Base-by-base conservation (phyloP, 2,888 invertebrate genomes). In the Tiliacea citrago region DNA sequence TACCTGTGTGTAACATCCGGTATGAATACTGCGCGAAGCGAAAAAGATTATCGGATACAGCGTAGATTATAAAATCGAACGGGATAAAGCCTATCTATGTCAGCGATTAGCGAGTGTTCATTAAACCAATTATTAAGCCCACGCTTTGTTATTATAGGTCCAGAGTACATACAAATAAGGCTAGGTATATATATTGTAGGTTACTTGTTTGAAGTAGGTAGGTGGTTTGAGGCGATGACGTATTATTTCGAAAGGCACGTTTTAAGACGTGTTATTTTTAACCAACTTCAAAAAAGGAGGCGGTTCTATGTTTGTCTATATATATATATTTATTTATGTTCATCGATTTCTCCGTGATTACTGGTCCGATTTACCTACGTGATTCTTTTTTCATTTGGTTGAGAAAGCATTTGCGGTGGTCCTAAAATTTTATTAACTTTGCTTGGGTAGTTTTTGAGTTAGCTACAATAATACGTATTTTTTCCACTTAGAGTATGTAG, bases 11-110 rank as follows among this genome's bases (percentile, higher is more conserved):
- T 65, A 77, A n/a, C 35, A 35, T 63, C 70, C 61, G 51, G 53
- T 57, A 58, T 61, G 29, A 70, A 70, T 60, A 60, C 21, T 83
- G 83, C 80, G 84, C 83, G 35, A 55, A 86, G 87, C 85, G 86
- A 81, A 86, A 88, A 83, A 88, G 88, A 90, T 91, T 91, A 91
- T 88, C 86, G 87, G 79, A 76, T 68, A 77, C 58, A 55, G 86
- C 86, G 87, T 85, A 83, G 88, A 88, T 90, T 88, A 89, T 86
- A 81, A 85, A 83, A 83, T 75, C 74, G 75, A 79, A 83, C 79
- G 77, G 60, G 72, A 74, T 76, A 51, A 65, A 79, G 69, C 77
- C 76, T 75, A 72, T 63, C 73, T 57, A 79, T 68, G 58, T 49
- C 42, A 66, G 66, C 66, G 74, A 69, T 77, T 75, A 77, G 76